A percentile compares a stretch with the other conserved stretches of the same genome.
Evolutionary conservation across 2,888 invertebrate species (phyloP).

Genomic region (Rotaria macrura): DNA sequence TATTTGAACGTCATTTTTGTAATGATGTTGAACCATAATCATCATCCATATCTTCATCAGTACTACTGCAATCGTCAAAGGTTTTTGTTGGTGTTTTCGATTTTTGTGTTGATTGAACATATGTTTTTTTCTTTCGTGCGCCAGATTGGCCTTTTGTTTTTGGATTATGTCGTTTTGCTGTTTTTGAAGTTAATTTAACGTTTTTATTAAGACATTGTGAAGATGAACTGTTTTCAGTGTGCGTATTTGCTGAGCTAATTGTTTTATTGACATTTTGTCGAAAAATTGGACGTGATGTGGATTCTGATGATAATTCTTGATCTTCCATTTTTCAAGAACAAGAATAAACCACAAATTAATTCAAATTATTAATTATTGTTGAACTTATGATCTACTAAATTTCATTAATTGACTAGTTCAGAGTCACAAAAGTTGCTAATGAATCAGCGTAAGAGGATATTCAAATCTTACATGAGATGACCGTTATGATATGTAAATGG

Average conservation of each 20-base stretch:
- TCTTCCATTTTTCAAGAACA: neutral
- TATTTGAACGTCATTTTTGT: neutral
- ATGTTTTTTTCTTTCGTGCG: neutral
- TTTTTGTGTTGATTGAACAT: neutral
- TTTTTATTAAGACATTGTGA: neutral
- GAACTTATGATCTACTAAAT: neutral
- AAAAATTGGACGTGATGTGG: neutral
- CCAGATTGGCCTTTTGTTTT: neutral
- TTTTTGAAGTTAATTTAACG: too few relatives aligned
- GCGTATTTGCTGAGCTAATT: neutral
- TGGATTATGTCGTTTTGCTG: neutral
- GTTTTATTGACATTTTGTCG: neutral
- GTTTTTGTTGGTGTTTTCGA: neutral
- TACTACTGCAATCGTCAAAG: neutral
- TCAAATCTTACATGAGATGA: too few relatives aligned
- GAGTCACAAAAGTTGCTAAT: neutral
- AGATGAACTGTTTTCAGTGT: neutral
- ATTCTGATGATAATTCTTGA: neutral
- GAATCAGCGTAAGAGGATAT: neutral
- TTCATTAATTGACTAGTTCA: neutral
- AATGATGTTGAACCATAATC: neutral
- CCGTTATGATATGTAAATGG: too few relatives aligned
- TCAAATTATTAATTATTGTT: neutral
- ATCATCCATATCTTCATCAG: neutral
- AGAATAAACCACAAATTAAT: neutral